Base-by-base conservation (phyloP, 2,888 invertebrate species). In the Mimachlamys varia region DNA sequence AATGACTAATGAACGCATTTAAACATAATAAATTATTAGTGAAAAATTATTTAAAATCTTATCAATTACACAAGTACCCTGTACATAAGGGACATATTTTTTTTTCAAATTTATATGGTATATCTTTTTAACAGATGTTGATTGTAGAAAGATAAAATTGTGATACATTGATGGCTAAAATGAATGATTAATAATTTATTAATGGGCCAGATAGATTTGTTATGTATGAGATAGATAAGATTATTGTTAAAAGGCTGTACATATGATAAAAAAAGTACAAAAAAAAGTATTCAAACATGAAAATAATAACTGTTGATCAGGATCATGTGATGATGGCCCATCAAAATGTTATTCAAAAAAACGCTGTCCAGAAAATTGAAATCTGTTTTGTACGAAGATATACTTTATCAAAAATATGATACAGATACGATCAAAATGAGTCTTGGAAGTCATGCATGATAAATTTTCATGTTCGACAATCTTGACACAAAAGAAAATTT, bases 311-410 rank as follows among this genome's bases (percentile, higher is more conserved):
- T 53, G 53, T 53, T 19, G 53, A 53, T 19, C 22, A 58, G n/a
- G 22, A 58, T 58, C 58, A 76, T 27, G 12, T 76, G 33, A 17
- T 27, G 76, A 27, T 76, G 33, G 33, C 33, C 13, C 33, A 22
- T 76, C 76, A 33, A 27, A 15, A 76, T 76, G 76, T 76, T 76
- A 33, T 76, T 76, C 0, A 76, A 76, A 27, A 76, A 76, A 76
- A 76, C 15, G 33, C 15, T 17, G 27, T 15, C 27, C 33, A 76
- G 27, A 76, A 76, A 76, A 76, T 76, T 76, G 27, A 76, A 76
- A 76, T 27, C 22, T 76, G 76, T 76, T 76, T 76, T 76, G 76
- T 76, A 76, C 33, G 33, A 27, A 76, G 76, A 33, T 76, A 76
- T 76, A 76, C 15, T 76, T 10, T 76, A 27, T 15, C 12, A 27